phyloP scores from a whole-genome alignment of 2,113 vertebrate species.

The Nanorana parkeri region DNA sequence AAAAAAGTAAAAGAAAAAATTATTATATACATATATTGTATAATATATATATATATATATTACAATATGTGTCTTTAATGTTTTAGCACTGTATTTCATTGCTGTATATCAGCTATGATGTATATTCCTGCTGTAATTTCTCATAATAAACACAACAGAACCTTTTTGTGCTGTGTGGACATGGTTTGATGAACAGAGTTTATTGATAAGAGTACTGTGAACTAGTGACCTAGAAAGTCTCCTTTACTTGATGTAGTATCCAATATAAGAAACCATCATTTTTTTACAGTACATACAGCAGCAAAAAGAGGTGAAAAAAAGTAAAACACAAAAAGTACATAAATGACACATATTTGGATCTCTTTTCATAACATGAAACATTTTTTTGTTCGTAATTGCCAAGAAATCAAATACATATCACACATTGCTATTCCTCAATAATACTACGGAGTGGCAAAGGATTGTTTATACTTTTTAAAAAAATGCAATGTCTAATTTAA shows the following conservation, averaged over 20 bases:
- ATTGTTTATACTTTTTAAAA: constrained; percentile 54
- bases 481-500: constrained; percentile 60
- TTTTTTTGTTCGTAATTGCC: neutral
- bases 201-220: constrained; percentile 6
- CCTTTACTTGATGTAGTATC: neutral
- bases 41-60: too few species aligned
- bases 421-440: neutral
- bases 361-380: neutral
- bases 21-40: neutral
- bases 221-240: constrained; percentile 30
- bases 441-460: neutral
- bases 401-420: neutral
- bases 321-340: too few species aligned
- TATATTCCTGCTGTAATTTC: neutral
- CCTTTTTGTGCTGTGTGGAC: neutral
- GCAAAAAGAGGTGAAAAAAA: neutral
- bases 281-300: neutral
- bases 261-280: too few species aligned
- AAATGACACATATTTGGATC: too few species aligned
- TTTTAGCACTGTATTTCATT: neutral
- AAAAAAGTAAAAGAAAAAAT: constrained; percentile 40
- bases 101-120: neutral
- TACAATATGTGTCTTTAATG: neutral
- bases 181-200: constrained; percentile 35
- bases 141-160: neutral